phyloP scores from a whole-genome alignment of 30 jellyfish, hydroid and myxozoan species.

The Chrysaora quinquecirrha region DNA sequence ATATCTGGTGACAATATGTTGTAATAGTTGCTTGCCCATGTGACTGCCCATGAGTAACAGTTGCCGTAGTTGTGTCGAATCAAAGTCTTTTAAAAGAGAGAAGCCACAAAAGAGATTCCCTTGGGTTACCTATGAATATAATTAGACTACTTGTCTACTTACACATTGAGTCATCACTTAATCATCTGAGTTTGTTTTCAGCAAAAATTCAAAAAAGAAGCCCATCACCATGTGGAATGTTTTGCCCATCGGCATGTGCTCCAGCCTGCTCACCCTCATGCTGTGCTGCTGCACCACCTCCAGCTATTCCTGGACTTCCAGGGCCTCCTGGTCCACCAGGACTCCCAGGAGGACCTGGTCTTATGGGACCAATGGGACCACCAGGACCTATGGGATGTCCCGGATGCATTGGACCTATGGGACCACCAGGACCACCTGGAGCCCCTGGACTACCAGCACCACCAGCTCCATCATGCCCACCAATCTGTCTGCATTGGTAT shows the following conservation, averaged over 20 bases:
- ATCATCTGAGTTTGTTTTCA: too few relatives aligned
- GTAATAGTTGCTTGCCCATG: too few relatives aligned
- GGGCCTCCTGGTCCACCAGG: constrained; percentile 89
- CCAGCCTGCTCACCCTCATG: constrained; percentile 95
- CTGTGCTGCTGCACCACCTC: constrained; percentile 71
- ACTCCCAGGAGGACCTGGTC: constrained; percentile 74
- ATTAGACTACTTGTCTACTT: too few relatives aligned
- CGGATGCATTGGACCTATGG: constrained; percentile 80
- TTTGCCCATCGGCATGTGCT: constrained; percentile 90
- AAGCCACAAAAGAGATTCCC: too few relatives aligned
- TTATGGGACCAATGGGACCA: constrained; percentile 75
- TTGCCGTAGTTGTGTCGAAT: too few relatives aligned
- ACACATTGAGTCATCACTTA: too few relatives aligned
- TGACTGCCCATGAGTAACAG: too few relatives aligned
- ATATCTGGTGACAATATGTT: too few relatives aligned
- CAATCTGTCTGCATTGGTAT: constrained; percentile 86
- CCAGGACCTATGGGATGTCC: constrained; percentile 76
- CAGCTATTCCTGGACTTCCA: constrained; percentile 58
- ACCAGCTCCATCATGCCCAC: constrained; percentile 87
- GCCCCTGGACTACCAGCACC: constrained; percentile 94
- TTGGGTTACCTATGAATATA: too few relatives aligned
- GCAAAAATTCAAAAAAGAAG: constrained; percentile 67
- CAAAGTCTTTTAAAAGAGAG: too few relatives aligned
- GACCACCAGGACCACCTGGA: constrained; percentile 88
- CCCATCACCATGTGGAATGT: constrained; percentile 93